Evolutionary conservation across 2,888 invertebrate genomes (phyloP).

Genomic region (Melinaea marsaeus): DNA sequence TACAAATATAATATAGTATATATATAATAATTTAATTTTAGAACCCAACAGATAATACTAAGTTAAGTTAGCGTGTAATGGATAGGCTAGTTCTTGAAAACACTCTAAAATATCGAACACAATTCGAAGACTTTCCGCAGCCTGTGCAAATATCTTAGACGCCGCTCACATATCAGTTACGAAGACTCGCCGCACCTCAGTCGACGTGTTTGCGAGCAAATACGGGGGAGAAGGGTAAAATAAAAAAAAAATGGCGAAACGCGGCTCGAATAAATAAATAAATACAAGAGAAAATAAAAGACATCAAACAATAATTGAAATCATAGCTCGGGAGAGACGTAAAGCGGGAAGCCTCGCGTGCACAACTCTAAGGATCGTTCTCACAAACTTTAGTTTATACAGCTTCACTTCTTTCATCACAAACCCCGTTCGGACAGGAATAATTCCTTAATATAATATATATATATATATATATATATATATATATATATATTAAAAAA

Average conservation of each 20-base stretch:
- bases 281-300: conserved; percentile 69
- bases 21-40: too few relatives aligned
- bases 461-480: conserved; percentile 23
- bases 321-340: conserved; percentile 57
- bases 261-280: conserved; percentile 58
- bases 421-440: conserved; percentile 10
- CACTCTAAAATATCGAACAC: conserved; percentile 58
- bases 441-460: conserved; percentile 7
- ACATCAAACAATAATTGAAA: conserved; percentile 76
- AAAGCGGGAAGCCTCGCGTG: conserved; percentile 48
- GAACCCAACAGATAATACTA: too few relatives aligned
- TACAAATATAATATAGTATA: too few relatives aligned
- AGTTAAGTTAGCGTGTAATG: conserved; percentile 13
- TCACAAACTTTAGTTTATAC: conserved; percentile 38
- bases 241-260: conserved; percentile 64
- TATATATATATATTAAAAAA: conserved; percentile 29
- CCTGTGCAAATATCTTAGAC: conserved; percentile 63
- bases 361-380: conserved; percentile 34
- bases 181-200: conserved; percentile 56
- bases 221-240: conserved; percentile 63
- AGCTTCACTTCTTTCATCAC: conserved; percentile 36
- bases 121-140: conserved; percentile 52
- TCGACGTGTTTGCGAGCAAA: conserved; percentile 61
- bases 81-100: conserved; percentile 32
- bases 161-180: conserved; percentile 70